Evolutionary conservation across 2,113 vertebrate genomes (phyloP).

Genomic region (Serilophus lunatus): DNA sequence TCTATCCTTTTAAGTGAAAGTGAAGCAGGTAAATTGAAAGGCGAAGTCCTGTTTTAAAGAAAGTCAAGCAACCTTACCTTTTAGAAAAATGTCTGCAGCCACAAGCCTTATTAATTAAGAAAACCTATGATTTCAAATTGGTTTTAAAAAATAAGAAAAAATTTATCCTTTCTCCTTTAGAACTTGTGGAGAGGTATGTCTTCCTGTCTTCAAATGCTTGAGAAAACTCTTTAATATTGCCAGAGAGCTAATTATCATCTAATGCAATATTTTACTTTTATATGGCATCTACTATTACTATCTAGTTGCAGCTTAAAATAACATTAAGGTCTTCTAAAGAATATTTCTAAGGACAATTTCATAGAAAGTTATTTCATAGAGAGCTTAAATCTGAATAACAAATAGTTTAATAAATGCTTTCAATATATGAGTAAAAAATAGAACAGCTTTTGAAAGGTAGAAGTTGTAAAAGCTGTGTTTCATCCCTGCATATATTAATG

Average conservation of each 20-base stretch:
- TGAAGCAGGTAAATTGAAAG: neutral
- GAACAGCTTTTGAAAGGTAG: neutral
- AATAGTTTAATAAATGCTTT: neutral
- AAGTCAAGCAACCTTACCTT: neutral
- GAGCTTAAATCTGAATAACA: neutral
- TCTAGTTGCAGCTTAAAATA: neutral
- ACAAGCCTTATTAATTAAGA: neutral
- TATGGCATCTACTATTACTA: neutral
- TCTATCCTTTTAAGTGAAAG: neutral
- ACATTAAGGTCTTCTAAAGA: neutral
- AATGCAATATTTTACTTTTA: neutral
- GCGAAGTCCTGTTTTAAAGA: neutral
- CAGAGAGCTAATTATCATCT: neutral
- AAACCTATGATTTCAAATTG: neutral
- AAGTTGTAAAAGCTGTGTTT: neutral
- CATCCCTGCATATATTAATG: neutral
- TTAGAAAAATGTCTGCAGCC: neutral
- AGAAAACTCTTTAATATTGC: neutral
- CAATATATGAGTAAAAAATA: neutral
- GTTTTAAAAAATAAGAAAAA: neutral
- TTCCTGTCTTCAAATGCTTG: neutral
- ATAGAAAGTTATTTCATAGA: neutral
- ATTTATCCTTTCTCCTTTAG: neutral
- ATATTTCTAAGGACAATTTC: neutral
- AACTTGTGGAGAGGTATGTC: neutral